Base-by-base conservation (phyloP, 1,140 invertebrate species). In the Araneus ventricosus region DNA sequence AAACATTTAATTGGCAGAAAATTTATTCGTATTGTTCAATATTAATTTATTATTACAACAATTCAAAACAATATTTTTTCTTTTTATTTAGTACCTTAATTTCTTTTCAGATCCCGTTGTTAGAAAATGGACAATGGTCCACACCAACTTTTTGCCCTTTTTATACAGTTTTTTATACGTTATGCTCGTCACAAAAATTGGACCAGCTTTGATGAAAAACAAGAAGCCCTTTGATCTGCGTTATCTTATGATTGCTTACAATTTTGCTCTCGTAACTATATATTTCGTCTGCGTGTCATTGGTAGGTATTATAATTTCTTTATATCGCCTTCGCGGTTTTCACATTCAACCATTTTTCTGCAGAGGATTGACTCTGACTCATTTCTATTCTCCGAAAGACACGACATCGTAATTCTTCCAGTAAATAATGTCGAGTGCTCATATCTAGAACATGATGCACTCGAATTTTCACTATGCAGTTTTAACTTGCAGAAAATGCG, bases 161-260 rank as follows among this genome's bases (percentile, higher is more conserved):
- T 24, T 93, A 8, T 61, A 37, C 97, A 97, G 85, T 97, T 97
- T 95, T 97, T 97, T 95, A 8, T 93, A 93, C 34, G 67, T 93
- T 8, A 30, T 93, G 5, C 88, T 93, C 34, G 97, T 98, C 86
- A 97, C 97, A 95, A 97, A 97, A 39, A 95, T 98, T 79, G 98
- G 98, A 20, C 98, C 98, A 75, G 97, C 97, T 94, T 95, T 97
- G 86, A 99, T 99, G 98, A 97, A 97, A 95, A 97, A 98, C 95
- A 96, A 98, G 94, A 97, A 98, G 95, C 97, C 98, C 3, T 97
- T 97, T 95, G 96, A 98, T 93, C 96, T 98, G 39, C 97, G 97
- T 94, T 96, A 97, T 93, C 96, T 97, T 39, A 96, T 98, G 93
- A 97, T 98, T 95, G 95, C 96, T 79, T 99, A 99, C 95, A 99